These are phyloP conservation scores for Ectobius pallidus DNA, from an alignment of 2,888 invertebrate species.

Conservation along the genomic window DNA sequence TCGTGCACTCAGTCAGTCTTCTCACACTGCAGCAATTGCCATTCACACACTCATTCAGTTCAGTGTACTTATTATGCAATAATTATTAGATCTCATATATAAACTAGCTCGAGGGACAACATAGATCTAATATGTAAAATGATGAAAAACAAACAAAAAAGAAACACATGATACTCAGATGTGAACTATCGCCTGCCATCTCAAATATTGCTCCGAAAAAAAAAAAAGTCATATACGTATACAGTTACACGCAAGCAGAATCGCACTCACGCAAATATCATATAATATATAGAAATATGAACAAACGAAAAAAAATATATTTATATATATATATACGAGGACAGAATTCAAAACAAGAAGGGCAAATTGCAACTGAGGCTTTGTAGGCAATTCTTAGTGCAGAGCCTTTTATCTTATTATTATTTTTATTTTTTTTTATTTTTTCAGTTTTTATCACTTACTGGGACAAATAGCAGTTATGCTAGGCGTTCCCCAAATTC, in stretches of 20 bases:
- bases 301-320: conserved; percentile 27
- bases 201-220: conserved; percentile 24
- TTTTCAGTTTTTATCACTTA: not conserved
- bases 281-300: conserved; percentile 33
- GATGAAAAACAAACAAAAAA: not conserved
- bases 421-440: too few relatives aligned
- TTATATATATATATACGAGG: conserved; percentile 14
- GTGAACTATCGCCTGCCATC: conserved; percentile 13
- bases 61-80: conserved; percentile 9
- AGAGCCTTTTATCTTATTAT: conserved; percentile 1
- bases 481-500: conserved; percentile 9
- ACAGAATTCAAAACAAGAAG: conserved; percentile 20
- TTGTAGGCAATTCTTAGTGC: not conserved
- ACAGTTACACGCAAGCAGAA: conserved; percentile 31
- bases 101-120: conserved; percentile 17
- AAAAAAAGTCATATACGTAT: conserved; percentile 34
- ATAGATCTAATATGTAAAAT: conserved; percentile 8
- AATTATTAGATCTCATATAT: conserved; percentile 11
- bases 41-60: conserved; percentile 4
- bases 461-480: too few relatives aligned
- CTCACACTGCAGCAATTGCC: conserved; percentile 8
- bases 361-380: conserved; percentile 19
- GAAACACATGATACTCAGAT: not conserved
- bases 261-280: conserved; percentile 25
- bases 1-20: not conserved